Percentiles rank a stretch among this genome's conserved stretches.
phyloP scores from a whole-genome alignment of 2,797 vertebrate genomes.

The Myotis planiceps region DNA sequence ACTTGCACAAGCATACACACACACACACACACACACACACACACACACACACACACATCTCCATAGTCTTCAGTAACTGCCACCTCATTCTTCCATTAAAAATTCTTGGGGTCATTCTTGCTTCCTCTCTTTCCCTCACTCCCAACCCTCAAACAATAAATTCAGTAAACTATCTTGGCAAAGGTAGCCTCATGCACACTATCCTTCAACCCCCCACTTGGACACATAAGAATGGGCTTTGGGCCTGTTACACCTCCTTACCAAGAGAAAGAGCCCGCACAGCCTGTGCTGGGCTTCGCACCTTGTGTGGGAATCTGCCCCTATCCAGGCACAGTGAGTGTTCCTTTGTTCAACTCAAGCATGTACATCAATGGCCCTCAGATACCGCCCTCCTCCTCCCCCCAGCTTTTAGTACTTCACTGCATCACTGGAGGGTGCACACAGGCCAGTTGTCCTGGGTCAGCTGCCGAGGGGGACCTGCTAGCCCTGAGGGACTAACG shows the following conservation, averaged over 20 bases:
- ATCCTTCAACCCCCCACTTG: background rate
- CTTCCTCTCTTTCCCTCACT: background rate
- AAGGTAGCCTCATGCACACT: background rate
- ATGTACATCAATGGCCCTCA: background rate
- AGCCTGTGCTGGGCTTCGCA: background rate
- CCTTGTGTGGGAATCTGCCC: background rate
- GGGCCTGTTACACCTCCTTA: background rate
- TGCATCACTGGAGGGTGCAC: too few species aligned
- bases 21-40: background rate
- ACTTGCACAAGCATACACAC: rapidly evolving
- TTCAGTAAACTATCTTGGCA: background rate
- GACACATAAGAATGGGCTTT: background rate
- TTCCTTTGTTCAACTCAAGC: background rate
- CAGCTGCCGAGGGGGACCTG: background rate
- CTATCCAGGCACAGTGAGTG: background rate
- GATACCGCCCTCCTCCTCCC: background rate
- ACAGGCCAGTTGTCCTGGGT: too few species aligned
- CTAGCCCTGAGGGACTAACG: background rate
- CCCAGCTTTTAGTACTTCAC: background rate
- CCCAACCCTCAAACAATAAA: background rate
- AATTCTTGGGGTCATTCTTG: background rate
- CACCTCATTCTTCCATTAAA: background rate
- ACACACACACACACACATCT: background rate
- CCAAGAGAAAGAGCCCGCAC: background rate
- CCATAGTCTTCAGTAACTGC: background rate